A percentile compares a stretch with the other conserved stretches of the same genome.
Conservation (phyloP, 2,113 vertebrate species). For the Glaucidium brasilianum region DNA sequence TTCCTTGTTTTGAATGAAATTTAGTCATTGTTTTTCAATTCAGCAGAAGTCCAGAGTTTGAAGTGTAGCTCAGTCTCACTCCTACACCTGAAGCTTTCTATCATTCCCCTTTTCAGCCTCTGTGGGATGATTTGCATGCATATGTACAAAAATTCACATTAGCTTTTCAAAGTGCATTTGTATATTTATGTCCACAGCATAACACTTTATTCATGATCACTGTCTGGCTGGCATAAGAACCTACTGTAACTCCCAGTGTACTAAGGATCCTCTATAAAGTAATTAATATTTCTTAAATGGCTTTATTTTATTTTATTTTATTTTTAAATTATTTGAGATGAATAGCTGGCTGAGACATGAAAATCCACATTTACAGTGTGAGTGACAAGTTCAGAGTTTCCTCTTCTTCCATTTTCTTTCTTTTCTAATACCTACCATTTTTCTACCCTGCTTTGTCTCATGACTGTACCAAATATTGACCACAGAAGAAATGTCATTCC, state of each 20-base stretch:
- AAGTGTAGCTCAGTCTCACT: not conserved
- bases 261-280: not conserved
- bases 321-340: not conserved
- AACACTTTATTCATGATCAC: not conserved
- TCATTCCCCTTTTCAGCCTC: not conserved
- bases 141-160: not conserved
- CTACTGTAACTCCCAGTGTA: not conserved
- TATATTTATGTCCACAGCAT: not conserved
- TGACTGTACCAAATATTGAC: fast-evolving
- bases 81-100: not conserved
- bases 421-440: not conserved
- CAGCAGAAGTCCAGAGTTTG: not conserved
- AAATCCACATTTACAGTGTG: not conserved
- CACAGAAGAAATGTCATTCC: not conserved
- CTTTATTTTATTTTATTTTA: not conserved
- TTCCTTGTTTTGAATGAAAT: not conserved
- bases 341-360: not conserved
- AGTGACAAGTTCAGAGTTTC: not conserved
- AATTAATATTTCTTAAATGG: not conserved
- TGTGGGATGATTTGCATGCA: not conserved
- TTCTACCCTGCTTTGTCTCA: not conserved
- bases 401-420: fast-evolving
- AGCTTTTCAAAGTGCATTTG: not conserved
- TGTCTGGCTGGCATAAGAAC: not conserved
- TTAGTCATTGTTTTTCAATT: not conserved